Evolutionary conservation across 1,140 invertebrate genomes (phyloP), one percentile per base, ranked within the genome.

Genomic region (Drosophila bipectinata): DNA sequence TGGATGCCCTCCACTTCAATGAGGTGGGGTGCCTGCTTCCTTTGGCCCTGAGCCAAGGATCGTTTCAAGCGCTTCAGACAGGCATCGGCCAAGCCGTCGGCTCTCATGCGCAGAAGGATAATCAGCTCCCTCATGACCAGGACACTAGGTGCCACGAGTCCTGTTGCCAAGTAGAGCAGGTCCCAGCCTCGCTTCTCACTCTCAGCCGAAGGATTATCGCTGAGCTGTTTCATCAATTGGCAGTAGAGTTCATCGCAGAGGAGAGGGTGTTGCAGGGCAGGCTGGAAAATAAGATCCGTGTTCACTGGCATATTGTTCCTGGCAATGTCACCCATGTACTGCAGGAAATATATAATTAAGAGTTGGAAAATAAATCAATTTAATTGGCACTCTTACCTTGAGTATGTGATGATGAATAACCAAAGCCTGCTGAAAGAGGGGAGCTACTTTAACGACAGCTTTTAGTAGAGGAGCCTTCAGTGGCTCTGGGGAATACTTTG

Each of bases 1-100:
- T 98, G 97, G 77, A 99, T 98, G 1, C 98, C 97, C 93, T 99
- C 98, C 3, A 99, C 96, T 93, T 99, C 98, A 1, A 99, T 96
- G 51, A 97, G 94, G 91, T 98, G 97, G 0, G 98, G 98, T 8
- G 98, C 95, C 92, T 97, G 97, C 91, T 97, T 96, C 56, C 98
- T 93, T 45, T 96, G 94, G 0, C 97, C 97, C 92, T 94, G 94
- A 90, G 94, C 95, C 73, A 96, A 92, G 24, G 95, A 97, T 90
- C 95, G 96, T 74, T 98, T 96, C 8, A 98, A 92, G 28, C 98
- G 94, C 79, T 95, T 95, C 28, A 97, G 90, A 72, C 97, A 98
- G 85, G 98, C 96, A 74, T 95, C 93, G 3, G 97, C 95, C 56
- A 98, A 94, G 0, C 96, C 95, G 93, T 96, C 95, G 0, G 94